phyloP scores from a whole-genome alignment of 2,888 invertebrate genomes.

The Iselma pallidipennis region DNA sequence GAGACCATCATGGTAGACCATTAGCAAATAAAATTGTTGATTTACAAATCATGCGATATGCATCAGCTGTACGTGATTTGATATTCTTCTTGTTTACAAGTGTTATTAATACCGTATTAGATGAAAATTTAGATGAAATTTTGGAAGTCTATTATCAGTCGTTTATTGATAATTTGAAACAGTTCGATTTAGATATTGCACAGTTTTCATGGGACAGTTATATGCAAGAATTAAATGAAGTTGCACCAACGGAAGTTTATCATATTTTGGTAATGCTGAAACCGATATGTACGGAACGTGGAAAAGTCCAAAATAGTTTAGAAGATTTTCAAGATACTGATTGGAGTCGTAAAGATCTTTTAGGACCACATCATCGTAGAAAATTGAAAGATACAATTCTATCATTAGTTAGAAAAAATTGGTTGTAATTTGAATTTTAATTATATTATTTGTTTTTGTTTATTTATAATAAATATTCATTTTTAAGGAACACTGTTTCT shows the following conservation, averaged over 20 bases:
- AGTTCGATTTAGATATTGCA: slow-evolving; percentile 48
- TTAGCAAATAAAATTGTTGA: slow-evolving; percentile 62
- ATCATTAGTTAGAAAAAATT: slow-evolving; percentile 46
- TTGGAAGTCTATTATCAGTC: slow-evolving; percentile 59
- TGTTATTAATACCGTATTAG: slow-evolving; percentile 54
- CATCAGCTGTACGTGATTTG: slow-evolving; percentile 60
- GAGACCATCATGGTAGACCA: slow-evolving; percentile 55
- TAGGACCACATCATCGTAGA: slow-evolving; percentile 49
- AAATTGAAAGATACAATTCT: slow-evolving; percentile 51
- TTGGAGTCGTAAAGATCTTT: slow-evolving; percentile 49
- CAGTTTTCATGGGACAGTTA: slow-evolving; percentile 55
- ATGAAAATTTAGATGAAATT: slow-evolving; percentile 58
- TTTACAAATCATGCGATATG: slow-evolving; percentile 61
- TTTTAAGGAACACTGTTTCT: background rate
- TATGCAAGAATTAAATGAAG: slow-evolving; percentile 54
- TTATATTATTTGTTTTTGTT: background rate
- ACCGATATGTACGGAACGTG: slow-evolving; percentile 57
- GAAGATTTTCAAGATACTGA: slow-evolving; percentile 55
- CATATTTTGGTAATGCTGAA: slow-evolving; percentile 59
- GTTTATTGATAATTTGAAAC: slow-evolving; percentile 54
- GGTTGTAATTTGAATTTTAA: slow-evolving; percentile 27
- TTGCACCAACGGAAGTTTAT: slow-evolving; percentile 55
- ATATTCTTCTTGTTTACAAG: slow-evolving; percentile 63
- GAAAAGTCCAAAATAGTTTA: slow-evolving; percentile 53
- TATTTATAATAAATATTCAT: slow-evolving; percentile 1